phyloP scores from a whole-genome alignment of 2,797 vertebrate genomes.

The Psittacula derbiana region DNA sequence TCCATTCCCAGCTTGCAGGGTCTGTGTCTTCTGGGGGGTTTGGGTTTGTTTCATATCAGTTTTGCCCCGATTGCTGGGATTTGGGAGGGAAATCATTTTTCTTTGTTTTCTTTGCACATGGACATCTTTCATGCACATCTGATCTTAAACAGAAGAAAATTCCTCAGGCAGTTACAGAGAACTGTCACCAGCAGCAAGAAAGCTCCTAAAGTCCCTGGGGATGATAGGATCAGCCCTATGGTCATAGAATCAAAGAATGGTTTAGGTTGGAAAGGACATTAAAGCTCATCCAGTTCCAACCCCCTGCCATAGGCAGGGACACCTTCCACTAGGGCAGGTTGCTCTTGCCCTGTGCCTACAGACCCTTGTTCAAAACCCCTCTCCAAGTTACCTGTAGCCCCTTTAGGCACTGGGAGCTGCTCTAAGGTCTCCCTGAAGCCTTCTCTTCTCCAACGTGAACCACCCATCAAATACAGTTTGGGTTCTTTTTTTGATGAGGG shows the following conservation, averaged over 20 bases:
- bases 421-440: not conserved
- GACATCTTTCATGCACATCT: no score
- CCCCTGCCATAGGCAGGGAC: not conserved
- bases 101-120: not conserved
- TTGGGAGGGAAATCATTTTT: not conserved
- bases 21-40: fast-evolving
- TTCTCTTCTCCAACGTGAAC: not conserved
- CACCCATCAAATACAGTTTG: not conserved
- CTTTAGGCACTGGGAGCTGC: not conserved
- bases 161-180: not conserved
- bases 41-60: fast-evolving
- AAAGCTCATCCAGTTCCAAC: not conserved
- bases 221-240: fast-evolving
- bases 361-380: not conserved
- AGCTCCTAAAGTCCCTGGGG: not conserved
- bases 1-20: fast-evolving
- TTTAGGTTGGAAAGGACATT: not conserved
- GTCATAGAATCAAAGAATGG: not conserved
- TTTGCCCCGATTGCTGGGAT: fast-evolving
- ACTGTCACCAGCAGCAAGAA: not conserved
- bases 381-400: not conserved
- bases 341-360: not conserved
- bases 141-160: not conserved
- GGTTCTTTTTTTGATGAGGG: not conserved
- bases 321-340: not conserved